Evolutionary conservation across 1,140 invertebrate species (phyloP), one percentile per base, ranked within the genome.

Genomic region (Eurosta solidaginis): DNA sequence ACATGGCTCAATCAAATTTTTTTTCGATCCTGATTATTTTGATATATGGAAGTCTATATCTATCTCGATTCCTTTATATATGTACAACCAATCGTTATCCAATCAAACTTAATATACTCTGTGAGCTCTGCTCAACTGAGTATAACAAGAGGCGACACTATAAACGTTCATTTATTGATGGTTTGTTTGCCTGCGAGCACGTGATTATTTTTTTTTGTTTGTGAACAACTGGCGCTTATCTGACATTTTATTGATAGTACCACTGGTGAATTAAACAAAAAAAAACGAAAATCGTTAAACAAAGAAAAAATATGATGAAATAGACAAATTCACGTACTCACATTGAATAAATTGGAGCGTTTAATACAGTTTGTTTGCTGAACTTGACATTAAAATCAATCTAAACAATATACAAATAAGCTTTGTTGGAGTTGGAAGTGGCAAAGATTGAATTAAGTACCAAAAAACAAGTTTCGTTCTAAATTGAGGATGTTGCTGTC

Each of bases 141-240:
- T n/a, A n/a, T n/a, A n/a, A 29, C 33, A 33, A 12, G 59, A 40
- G 22, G 33, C 22, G 59, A 17, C 27, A 68, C 40, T 68, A 68
- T 68, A 68, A 68, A 20, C 59, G 33, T 68, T 68, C 40, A 68
- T 40, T 9, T 68, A 68, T 68, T 68, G 59, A 42, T 68, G 27
- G 59, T 17, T 68, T 68, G 36, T 68, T 68, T 22, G 17, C 59
- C 59, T 9, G 59, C 36, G 4, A 42, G 59, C 33, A n/a, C 36
- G 22, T 68, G 59, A 68, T 68, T 68, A 33, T 9, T 40, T 40
- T 14, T n/a, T 29, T 33, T 68, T 68, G 29, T 68, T 20, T 36
- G 33, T 36, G 59, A 68, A n/a, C 59, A 40, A 20, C 40, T 42
- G 33, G 36, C 59, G 59, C 36, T 68, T 40, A 68, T 40, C 59